Percentiles rank a stretch among this genome's conserved stretches.
Evolutionary conservation across 2,888 invertebrate genomes (phyloP).

Genomic region (Drosophila heteroneura): DNA sequence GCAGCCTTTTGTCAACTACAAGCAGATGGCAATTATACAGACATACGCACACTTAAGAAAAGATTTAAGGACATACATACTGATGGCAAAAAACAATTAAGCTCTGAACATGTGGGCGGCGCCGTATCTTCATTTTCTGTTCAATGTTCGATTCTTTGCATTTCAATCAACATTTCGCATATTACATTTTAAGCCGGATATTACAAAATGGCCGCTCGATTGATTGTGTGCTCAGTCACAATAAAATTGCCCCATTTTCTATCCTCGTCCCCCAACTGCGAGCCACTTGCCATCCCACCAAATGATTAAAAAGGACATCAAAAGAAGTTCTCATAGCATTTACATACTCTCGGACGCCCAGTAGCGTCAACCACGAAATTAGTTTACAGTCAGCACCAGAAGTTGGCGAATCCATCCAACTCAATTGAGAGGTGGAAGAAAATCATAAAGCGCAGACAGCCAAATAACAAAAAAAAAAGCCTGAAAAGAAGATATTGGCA

Average conservation of each 20-base stretch:
- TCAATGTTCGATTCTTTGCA: constrained; percentile 17
- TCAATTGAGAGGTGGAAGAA: background rate
- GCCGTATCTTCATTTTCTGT: constrained; percentile 5
- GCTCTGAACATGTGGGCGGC: constrained; percentile 49
- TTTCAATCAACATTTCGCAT: constrained; percentile 63
- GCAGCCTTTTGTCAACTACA: constrained; percentile 32
- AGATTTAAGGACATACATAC: background rate
- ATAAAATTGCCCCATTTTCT: constrained; percentile 50
- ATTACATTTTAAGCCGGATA: constrained; percentile 77
- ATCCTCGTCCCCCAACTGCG: background rate
- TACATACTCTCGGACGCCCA: constrained; percentile 23
- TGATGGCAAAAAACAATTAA: constrained; percentile 65
- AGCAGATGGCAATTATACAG: constrained; percentile 39
- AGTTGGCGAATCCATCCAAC: background rate
- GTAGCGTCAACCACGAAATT: constrained; percentile 23
- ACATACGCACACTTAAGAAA: constrained; percentile 15
- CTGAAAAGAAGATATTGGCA: background rate
- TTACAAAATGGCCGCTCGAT: constrained; percentile 69
- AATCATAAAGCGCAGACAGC: constrained; percentile 1
- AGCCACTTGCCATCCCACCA: background rate
- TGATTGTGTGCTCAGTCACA: constrained; percentile 60
- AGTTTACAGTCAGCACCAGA: constrained; percentile 31
- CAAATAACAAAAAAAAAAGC: background rate
- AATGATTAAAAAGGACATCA: constrained; percentile 34
- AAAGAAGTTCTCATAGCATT: constrained; percentile 31